A percentile compares a stretch with the other conserved stretches of the same genome.
phyloP scores from a whole-genome alignment of 37 sponge, comb jelly and placozoan genomes.

The Corticium candelabrum region DNA sequence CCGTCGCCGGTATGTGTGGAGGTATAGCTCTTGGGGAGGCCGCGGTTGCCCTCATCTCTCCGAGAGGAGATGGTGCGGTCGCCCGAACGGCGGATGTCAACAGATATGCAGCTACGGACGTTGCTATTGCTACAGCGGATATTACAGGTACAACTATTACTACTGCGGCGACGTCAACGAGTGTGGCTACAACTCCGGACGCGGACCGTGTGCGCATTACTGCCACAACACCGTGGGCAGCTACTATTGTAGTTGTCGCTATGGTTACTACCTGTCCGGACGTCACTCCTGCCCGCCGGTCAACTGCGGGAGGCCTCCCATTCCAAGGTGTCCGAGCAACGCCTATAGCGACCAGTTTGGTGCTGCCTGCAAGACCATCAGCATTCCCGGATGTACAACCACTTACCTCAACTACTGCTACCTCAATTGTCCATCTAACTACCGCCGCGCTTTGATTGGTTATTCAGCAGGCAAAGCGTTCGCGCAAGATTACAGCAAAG shows the following conservation, averaged over 20 bases:
- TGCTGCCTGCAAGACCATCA: background rate
- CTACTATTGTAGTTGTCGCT: background rate
- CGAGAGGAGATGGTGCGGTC: background rate
- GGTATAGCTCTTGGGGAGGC: background rate
- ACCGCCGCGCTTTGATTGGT: background rate
- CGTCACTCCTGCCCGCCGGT: background rate
- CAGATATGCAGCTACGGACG: background rate
- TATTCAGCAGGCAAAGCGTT: background rate
- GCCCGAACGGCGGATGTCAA: slow-evolving; percentile 1
- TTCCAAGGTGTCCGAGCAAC: slow-evolving; percentile 2
- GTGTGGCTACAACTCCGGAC: background rate
- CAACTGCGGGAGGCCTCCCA: background rate
- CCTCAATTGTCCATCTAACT: background rate
- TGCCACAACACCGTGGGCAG: slow-evolving; percentile 10
- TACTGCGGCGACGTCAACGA: slow-evolving; percentile 11
- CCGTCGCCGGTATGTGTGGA: slow-evolving; percentile 6
- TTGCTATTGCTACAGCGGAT: slow-evolving; percentile 5
- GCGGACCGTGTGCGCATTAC: slow-evolving; percentile 6
- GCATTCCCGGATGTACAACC: background rate
- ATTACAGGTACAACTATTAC: background rate
- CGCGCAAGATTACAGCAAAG: background rate
- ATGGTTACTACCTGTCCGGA: slow-evolving; percentile 6
- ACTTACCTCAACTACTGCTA: slow-evolving; percentile 9
- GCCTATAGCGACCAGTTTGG: slow-evolving; percentile 1
- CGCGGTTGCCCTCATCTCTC: background rate